A percentile compares a stretch with the other conserved stretches of the same genome.
These are phyloP conservation scores for Spatula clypeata DNA, from an alignment of 2,797 vertebrate species.

Conservation along the genomic window DNA sequence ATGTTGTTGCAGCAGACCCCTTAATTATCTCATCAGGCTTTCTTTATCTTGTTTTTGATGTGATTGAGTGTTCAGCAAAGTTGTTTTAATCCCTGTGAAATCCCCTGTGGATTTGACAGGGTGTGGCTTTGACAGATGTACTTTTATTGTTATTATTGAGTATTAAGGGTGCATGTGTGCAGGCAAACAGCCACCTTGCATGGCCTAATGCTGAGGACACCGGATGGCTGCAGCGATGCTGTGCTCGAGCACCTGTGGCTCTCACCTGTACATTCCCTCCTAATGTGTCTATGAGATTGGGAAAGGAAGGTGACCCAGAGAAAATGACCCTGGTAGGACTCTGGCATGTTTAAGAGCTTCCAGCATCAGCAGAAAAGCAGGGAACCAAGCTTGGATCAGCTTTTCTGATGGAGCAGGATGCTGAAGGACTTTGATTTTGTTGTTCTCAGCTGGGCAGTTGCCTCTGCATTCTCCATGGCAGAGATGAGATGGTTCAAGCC, in stretches of 20 bases:
- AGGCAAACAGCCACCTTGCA: accelerated
- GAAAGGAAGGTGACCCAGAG: background rate
- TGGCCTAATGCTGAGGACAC: background rate
- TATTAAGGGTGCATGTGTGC: background rate
- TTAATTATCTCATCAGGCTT: constrained; percentile 38
- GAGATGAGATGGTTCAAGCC: background rate
- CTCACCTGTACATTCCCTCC: background rate
- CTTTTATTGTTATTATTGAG: too few relatives aligned
- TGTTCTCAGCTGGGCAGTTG: accelerated
- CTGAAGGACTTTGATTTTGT: background rate
- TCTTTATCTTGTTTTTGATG: background rate
- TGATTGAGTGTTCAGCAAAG: background rate
- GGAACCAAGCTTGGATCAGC: background rate
- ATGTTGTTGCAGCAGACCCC: constrained; percentile 2
- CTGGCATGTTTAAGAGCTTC: background rate
- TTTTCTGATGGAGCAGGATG: background rate
- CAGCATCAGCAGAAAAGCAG: background rate
- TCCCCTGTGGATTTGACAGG: constrained; percentile 34
- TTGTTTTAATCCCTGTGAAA: constrained; percentile 47
- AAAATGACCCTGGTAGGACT: background rate
- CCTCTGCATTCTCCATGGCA: background rate
- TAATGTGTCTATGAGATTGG: background rate
- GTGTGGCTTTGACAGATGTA: background rate
- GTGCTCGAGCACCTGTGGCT: background rate
- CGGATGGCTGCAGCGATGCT: accelerated